Evolutionary conservation across 2,797 vertebrate genomes (phyloP).

Genomic region (Macroramphosus scolopax): DNA sequence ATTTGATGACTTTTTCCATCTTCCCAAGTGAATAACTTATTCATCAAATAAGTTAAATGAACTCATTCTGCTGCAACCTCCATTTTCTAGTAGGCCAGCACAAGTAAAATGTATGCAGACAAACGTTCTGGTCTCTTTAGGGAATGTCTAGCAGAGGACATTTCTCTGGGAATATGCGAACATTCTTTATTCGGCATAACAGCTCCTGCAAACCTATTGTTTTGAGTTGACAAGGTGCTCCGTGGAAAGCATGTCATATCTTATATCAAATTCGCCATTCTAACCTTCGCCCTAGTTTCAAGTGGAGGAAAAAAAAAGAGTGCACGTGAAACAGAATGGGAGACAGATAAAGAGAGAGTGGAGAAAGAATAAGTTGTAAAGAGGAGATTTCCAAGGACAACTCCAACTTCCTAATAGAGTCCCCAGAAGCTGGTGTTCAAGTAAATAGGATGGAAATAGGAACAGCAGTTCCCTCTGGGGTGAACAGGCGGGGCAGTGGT

Average conservation of each 20-base stretch:
- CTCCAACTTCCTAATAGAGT: slow-evolving; percentile 76
- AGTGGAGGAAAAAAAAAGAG: slow-evolving; percentile 41
- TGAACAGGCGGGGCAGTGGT: slow-evolving; percentile 42
- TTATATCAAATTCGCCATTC: slow-evolving; percentile 80
- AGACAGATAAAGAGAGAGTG: slow-evolving; percentile 46
- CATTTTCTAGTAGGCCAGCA: slow-evolving; percentile 52
- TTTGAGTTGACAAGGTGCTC: slow-evolving; percentile 80
- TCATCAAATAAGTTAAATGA: slow-evolving; percentile 47
- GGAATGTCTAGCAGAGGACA: slow-evolving; percentile 70
- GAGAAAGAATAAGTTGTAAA: slow-evolving; percentile 68
- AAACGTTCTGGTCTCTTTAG: slow-evolving; percentile 75
- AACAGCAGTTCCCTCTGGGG: slow-evolving; percentile 60
- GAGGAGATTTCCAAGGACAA: slow-evolving; percentile 80
- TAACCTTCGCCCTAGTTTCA: slow-evolving; percentile 81
- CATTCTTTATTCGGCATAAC: slow-evolving; percentile 72
- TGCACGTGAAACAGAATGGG: slow-evolving; percentile 50
- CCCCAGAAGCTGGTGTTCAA: slow-evolving; percentile 58
- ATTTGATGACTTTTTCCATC: slow-evolving; percentile 51
- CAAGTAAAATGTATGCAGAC: slow-evolving; percentile 77
- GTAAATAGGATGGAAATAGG: slow-evolving; percentile 54
- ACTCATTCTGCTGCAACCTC: slow-evolving; percentile 68
- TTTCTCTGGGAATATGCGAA: slow-evolving; percentile 75
- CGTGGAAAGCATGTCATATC: slow-evolving; percentile 71
- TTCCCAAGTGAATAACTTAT: slow-evolving; percentile 52
- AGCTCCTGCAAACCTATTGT: slow-evolving; percentile 78